A percentile compares a stretch with the other conserved stretches of the same genome.
Conservation (phyloP, 2,797 vertebrate species). For the Pantherophis vulpinus region DNA sequence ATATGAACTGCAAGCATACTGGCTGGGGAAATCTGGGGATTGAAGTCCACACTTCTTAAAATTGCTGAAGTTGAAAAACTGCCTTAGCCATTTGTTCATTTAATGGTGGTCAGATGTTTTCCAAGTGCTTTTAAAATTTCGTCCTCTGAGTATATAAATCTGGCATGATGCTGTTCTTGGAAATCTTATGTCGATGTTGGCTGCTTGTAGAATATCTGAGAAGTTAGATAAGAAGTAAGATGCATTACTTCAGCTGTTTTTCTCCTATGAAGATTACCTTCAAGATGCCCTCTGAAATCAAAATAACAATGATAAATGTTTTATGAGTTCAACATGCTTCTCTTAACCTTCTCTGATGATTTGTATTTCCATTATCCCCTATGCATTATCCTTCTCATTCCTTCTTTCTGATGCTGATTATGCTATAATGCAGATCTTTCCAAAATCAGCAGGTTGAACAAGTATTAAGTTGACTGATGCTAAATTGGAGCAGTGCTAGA, state of each 20-base stretch:
- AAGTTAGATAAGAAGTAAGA: slow-evolving; percentile 17
- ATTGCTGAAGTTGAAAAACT: background rate
- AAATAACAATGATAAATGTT: slow-evolving; percentile 11
- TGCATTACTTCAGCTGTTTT: background rate
- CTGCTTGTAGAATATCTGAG: background rate
- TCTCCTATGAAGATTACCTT: accelerated
- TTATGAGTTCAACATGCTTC: background rate
- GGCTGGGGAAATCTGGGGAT: background rate
- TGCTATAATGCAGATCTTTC: background rate
- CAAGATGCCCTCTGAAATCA: slow-evolving; percentile 25
- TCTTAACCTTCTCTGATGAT: slow-evolving; percentile 9
- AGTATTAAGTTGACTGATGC: background rate
- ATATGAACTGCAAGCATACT: background rate
- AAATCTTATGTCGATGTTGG: background rate
- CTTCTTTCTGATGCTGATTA: background rate
- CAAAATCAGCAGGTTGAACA: background rate
- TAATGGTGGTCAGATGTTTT: slow-evolving; percentile 32
- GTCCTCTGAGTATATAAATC: background rate
- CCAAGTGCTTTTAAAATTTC: slow-evolving; percentile 9
- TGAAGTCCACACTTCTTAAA: background rate
- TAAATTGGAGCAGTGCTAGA: background rate
- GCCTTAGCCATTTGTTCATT: slow-evolving; percentile 11
- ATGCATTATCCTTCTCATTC: background rate
- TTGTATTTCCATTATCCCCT: background rate
- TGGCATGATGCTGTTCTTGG: background rate